Evolutionary conservation across 2,888 invertebrate species (phyloP).

Genomic region (Dryobotodes eremita): DNA sequence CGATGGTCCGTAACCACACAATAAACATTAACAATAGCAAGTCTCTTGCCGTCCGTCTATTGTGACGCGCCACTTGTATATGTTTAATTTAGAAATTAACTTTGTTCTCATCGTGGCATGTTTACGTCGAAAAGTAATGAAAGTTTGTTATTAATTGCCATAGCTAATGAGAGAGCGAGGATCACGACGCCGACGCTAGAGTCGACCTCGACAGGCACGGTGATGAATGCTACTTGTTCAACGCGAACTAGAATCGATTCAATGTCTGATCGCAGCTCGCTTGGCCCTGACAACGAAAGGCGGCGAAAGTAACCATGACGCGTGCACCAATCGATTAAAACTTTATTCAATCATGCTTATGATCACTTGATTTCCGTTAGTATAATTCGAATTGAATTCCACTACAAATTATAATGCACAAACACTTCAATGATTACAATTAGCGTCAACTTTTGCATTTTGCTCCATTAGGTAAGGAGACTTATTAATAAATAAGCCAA

Average conservation of each 20-base stretch:
- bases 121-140: slow-evolving; percentile 71
- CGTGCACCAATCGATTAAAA: slow-evolving; percentile 75
- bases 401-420: slow-evolving; percentile 13
- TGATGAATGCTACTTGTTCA: slow-evolving; percentile 77
- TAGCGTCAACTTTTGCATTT: slow-evolving; percentile 8
- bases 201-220: slow-evolving; percentile 76
- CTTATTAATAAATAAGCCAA: slow-evolving; percentile 22
- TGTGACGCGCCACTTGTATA: slow-evolving; percentile 72
- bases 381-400: slow-evolving; percentile 45
- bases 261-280: slow-evolving; percentile 74
- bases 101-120: slow-evolving; percentile 61
- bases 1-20: slow-evolving; percentile 73
- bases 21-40: slow-evolving; percentile 76
- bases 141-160: slow-evolving; percentile 73
- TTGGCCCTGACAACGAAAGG: slow-evolving; percentile 86
- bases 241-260: slow-evolving; percentile 72
- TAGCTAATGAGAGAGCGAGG: slow-evolving; percentile 64
- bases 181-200: slow-evolving; percentile 60
- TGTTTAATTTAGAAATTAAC: slow-evolving; percentile 72
- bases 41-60: slow-evolving; percentile 70
- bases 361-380: slow-evolving; percentile 59
- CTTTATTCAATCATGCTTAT: slow-evolving; percentile 70
- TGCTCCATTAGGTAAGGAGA: slow-evolving; percentile 13
- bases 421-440: slow-evolving; percentile 8
- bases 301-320: slow-evolving; percentile 87